Evolutionary conservation across 2,113 vertebrate genomes (phyloP).

Genomic region (Onychorhynchus coronatus): DNA sequence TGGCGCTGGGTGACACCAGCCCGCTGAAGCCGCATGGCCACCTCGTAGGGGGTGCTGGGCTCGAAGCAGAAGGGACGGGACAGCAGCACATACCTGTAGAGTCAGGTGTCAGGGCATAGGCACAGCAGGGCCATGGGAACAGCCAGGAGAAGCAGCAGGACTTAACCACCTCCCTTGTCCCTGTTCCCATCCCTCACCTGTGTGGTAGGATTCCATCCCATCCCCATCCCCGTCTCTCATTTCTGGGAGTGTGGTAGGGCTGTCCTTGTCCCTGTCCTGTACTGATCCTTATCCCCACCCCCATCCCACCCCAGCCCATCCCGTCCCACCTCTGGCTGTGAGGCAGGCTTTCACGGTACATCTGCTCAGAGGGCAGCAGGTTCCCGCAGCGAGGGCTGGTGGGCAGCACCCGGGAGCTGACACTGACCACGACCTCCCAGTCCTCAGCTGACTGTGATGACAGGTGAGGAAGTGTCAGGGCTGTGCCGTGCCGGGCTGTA

Average conservation of each 20-base stretch:
- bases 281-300: no score
- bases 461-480: neutral
- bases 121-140: neutral
- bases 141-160: neutral
- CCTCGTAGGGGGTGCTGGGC: constrained; percentile 76
- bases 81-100: constrained; percentile 78
- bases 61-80: constrained; percentile 87
- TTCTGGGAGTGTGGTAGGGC: neutral
- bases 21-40: constrained; percentile 79
- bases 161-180: neutral
- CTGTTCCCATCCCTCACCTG: neutral
- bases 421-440: constrained; percentile 84
- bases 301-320: neutral
- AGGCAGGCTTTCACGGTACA: constrained; percentile 78
- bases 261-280: neutral
- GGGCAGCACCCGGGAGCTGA: constrained; percentile 76
- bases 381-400: constrained; percentile 83
- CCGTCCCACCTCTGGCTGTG: constrained; percentile 59
- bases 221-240: no score
- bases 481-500: fast-evolving
- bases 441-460: constrained; percentile 81
- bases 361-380: constrained; percentile 83
- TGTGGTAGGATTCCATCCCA: neutral
- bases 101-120: fast-evolving
- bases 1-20: constrained; percentile 74